phyloP scores from a whole-genome alignment of 1,140 invertebrate genomes.

The Euborellia annulipes region DNA sequence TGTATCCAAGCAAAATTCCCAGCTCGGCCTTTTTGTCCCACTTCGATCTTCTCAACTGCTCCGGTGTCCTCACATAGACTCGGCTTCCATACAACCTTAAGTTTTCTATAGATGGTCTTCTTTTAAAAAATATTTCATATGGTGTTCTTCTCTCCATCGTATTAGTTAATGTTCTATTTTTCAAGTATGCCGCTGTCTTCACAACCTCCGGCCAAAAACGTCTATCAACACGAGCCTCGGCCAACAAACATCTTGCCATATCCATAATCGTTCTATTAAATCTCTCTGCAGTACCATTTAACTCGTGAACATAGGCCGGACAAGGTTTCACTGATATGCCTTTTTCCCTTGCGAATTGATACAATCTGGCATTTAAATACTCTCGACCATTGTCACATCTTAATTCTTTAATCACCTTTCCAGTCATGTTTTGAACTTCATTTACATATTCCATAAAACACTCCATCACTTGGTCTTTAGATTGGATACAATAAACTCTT shows the following conservation, averaged over 20 bases:
- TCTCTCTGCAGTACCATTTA: no score
- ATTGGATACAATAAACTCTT: slow-evolving; percentile 22
- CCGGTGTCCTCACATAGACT: slow-evolving; percentile 12
- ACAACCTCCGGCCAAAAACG: slow-evolving; percentile 23
- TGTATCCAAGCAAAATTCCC: slow-evolving; percentile 15
- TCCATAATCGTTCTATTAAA: no score
- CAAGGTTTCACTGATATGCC: slow-evolving; percentile 12
- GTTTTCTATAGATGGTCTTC: slow-evolving; percentile 16
- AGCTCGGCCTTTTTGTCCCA: slow-evolving; percentile 15
- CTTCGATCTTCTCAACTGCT: slow-evolving; percentile 9
- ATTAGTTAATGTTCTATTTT: slow-evolving; percentile 22
- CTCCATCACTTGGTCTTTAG: slow-evolving; percentile 19
- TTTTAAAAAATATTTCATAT: slow-evolving; percentile 17
- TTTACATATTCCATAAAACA: slow-evolving; percentile 16
- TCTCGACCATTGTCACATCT: slow-evolving; percentile 27
- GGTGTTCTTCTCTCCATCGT: slow-evolving; percentile 15
- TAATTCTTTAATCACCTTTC: slow-evolving; percentile 21
- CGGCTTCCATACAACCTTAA: slow-evolving; percentile 16
- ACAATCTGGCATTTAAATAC: slow-evolving; percentile 21
- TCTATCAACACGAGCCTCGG: slow-evolving; percentile 15
- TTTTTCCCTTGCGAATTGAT: slow-evolving; percentile 14
- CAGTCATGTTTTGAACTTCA: slow-evolving; percentile 14
- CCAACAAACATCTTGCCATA: slow-evolving; percentile 9
- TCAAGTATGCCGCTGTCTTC: slow-evolving; percentile 18
- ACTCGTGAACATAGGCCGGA: no score